Evolutionary conservation across 2,113 vertebrate species (phyloP).

Genomic region (Oxygymnocypris stewartii): DNA sequence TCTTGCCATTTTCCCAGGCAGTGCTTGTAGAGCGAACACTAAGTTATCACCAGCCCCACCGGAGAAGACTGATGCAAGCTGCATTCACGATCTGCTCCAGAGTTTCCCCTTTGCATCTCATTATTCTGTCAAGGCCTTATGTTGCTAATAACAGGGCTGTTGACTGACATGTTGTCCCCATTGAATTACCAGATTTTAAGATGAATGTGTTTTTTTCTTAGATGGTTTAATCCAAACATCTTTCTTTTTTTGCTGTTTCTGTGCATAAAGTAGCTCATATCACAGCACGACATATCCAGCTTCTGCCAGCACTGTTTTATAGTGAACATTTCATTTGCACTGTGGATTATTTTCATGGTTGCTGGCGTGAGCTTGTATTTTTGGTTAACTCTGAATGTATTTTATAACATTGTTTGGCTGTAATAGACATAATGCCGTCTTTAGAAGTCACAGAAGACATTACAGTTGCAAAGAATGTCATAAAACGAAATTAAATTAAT

Average conservation of each 20-base stretch:
- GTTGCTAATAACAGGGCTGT: slow-evolving; percentile 19
- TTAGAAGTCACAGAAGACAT: not conserved
- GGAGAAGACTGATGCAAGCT: slow-evolving; percentile 23
- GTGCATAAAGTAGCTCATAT: not conserved
- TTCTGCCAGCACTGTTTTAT: not conserved
- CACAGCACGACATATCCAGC: not conserved
- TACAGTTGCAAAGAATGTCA: not conserved
- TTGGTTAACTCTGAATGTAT: not conserved
- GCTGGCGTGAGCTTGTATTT: not conserved
- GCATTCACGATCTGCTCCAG: slow-evolving; percentile 1
- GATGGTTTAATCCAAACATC: not conserved
- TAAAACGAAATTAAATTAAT: not conserved
- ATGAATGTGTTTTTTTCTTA: not conserved
- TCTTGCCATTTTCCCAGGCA: slow-evolving; percentile 49
- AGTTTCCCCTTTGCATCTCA: slow-evolving; percentile 39
- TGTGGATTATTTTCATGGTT: not conserved
- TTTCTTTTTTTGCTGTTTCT: not conserved
- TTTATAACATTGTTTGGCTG: not conserved
- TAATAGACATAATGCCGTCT: not conserved
- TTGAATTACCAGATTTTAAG: not conserved
- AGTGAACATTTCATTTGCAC: not conserved
- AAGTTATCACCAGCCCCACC: slow-evolving; percentile 45
- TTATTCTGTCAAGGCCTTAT: slow-evolving; percentile 15
- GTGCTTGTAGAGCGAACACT: slow-evolving; percentile 24
- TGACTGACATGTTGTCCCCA: slow-evolving; percentile 27